phyloP scores from a whole-genome alignment of 2,113 vertebrate species.

The Aldabrachelys gigantea region DNA sequence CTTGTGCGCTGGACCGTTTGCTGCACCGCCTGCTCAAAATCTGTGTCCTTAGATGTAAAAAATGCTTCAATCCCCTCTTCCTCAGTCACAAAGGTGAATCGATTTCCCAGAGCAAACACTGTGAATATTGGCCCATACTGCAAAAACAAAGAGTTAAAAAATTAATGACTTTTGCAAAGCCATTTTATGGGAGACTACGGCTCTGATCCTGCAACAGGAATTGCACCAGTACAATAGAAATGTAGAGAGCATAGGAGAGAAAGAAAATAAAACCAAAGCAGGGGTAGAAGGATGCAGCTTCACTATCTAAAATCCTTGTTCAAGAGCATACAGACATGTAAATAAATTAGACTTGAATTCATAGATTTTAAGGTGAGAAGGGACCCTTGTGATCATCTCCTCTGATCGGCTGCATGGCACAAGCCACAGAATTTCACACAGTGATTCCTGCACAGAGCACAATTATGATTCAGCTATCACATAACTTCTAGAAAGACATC shows the following conservation, averaged over 20 bases:
- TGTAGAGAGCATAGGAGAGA: neutral
- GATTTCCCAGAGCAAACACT: conserved; percentile 80
- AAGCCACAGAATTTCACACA: neutral
- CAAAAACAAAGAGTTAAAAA: conserved; percentile 39
- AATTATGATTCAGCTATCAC: neutral
- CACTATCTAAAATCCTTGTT: neutral
- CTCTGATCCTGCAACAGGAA: neutral
- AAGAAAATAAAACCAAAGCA: neutral
- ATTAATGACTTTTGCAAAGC: neutral
- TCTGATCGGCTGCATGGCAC: neutral
- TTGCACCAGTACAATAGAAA: fast-evolving
- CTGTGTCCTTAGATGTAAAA: conserved; percentile 83
- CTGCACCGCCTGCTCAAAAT: conserved; percentile 86
- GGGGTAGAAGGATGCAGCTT: neutral
- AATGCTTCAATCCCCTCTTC: conserved; percentile 82
- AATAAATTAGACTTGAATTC: neutral
- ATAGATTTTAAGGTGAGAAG: neutral
- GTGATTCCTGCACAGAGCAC: neutral
- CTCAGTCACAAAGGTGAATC: conserved; percentile 85
- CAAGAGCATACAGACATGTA: neutral
- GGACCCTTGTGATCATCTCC: neutral
- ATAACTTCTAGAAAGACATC: neutral
- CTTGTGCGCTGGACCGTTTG: conserved; percentile 79
- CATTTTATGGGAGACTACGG: fast-evolving
- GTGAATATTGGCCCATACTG: conserved; percentile 88